Evolutionary conservation across 2,113 vertebrate species (phyloP), one percentile per base, ranked within the genome.

Genomic region (Alethe castanea): DNA sequence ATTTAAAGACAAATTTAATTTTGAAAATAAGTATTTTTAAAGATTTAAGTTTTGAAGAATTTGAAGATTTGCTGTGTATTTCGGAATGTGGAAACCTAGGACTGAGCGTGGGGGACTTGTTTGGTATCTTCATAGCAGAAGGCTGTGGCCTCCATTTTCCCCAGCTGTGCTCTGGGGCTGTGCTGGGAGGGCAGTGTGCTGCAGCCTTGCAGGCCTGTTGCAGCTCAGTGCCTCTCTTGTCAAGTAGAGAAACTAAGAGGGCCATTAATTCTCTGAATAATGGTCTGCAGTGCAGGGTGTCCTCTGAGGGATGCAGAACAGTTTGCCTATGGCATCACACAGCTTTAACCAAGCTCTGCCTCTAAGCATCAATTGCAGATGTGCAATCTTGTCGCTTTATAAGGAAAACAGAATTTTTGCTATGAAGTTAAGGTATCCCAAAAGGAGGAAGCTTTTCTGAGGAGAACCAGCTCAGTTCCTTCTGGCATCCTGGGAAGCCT

Each of bases 101-200:
- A 42, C 33, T 35, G 35, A 50, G 16, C 0, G 0, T 50, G 48
- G 9, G 31, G 31, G 9, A 6, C 31, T 81, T 1, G 3, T 79
- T 71, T 20, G 13, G 13, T 57, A 6, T 29, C 73, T 78, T n/a
- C 28, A 22, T n/a, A 69, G 70, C 19, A 8, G 56, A 50, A 67
- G 29, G 28, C 67, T 33, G 13, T 57, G 88, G 59, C 19, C 26
- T 72, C 17, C 2, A 1, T 61, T 83, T 76, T 80, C 12, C 12
- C 31, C 12, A 35, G 38, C 18, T 0, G 0, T 35, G 17, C 36
- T n/a, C 22, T 10, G 35, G 7, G 48, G 19, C 52, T 40, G 56
- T 76, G 52, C 62, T 72, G 70, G 44, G 29, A 38, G 54, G 38
- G 33, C 33, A 12, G 1, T 4, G 9, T 0, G 1, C 69, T 64